Evolutionary conservation across 2,888 invertebrate genomes (phyloP).

Genomic region (Alloplasta piceator): DNA sequence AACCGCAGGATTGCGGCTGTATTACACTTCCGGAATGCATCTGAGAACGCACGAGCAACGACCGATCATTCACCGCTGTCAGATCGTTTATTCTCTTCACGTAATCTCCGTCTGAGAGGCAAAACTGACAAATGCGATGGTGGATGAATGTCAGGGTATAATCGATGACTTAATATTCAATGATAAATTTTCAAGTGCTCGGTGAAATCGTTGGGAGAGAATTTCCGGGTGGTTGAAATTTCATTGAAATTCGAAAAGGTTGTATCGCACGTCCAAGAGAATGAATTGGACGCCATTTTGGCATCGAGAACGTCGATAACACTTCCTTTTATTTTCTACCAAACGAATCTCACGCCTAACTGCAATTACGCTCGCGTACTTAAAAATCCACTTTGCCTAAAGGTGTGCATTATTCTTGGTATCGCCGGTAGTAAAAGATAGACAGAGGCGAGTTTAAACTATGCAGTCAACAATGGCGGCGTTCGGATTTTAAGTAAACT

Average conservation of each 20-base stretch:
- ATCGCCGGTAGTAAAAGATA: slow-evolving; percentile 20
- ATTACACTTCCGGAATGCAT: slow-evolving; percentile 51
- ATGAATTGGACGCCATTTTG: no score
- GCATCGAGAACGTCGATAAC: slow-evolving; percentile 15
- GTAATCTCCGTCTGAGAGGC: not conserved
- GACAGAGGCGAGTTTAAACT: not conserved
- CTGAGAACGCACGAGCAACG: slow-evolving; percentile 34
- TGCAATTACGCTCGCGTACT: slow-evolving; percentile 30
- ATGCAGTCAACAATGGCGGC: slow-evolving; percentile 39
- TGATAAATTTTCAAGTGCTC: slow-evolving; percentile 10
- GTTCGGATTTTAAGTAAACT: slow-evolving; percentile 41
- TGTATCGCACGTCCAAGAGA: no score
- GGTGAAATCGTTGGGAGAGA: not conserved
- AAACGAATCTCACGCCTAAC: slow-evolving; percentile 18
- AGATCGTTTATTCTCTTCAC: slow-evolving; percentile 30
- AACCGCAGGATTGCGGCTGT: not conserved
- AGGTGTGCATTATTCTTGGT: slow-evolving; percentile 6
- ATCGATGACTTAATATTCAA: slow-evolving; percentile 36
- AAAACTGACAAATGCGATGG: slow-evolving; percentile 17
- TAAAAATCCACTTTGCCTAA: slow-evolving; percentile 11
- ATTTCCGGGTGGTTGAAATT: not conserved
- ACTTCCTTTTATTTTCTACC: slow-evolving; percentile 9
- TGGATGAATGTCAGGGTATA: slow-evolving; percentile 8
- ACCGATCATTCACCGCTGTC: slow-evolving; percentile 23
- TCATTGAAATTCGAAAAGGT: no score